phyloP scores from a whole-genome alignment of 2,113 vertebrate genomes.

The Himantopus leucocephalus region DNA sequence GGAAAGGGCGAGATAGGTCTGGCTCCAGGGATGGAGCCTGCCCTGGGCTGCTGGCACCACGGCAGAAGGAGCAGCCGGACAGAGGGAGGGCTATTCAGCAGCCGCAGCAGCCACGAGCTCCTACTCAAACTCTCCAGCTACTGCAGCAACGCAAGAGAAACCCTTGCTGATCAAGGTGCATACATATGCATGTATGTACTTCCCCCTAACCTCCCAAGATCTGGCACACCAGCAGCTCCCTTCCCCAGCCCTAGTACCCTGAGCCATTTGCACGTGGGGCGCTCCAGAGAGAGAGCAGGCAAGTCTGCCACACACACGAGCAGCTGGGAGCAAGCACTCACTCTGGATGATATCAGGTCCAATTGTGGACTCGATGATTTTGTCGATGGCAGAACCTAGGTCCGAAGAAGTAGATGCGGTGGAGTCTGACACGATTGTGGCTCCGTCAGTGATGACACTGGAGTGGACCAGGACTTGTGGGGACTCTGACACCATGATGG shows the following conservation, averaged over 20 bases:
- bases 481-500: constrained; percentile 84
- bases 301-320: accelerated
- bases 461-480: constrained; percentile 89
- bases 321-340: constrained; percentile 39
- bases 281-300: neutral
- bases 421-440: constrained; percentile 87
- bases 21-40: neutral
- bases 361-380: constrained; percentile 95
- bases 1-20: neutral
- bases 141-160: neutral
- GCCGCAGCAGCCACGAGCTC: accelerated
- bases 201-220: neutral
- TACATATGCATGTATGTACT: accelerated
- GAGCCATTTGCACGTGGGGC: accelerated
- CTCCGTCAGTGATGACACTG: constrained; percentile 84
- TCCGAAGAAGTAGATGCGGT: constrained; percentile 89
- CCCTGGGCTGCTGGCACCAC: accelerated
- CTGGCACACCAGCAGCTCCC: neutral
- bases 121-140: neutral
- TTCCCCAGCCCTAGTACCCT: neutral
- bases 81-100: neutral
- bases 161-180: accelerated
- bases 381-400: constrained; percentile 92
- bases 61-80: neutral
- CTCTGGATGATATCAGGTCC: constrained; percentile 93